phyloP scores from a whole-genome alignment of 2,888 invertebrate genomes.

The Drosophila neutralis region DNA sequence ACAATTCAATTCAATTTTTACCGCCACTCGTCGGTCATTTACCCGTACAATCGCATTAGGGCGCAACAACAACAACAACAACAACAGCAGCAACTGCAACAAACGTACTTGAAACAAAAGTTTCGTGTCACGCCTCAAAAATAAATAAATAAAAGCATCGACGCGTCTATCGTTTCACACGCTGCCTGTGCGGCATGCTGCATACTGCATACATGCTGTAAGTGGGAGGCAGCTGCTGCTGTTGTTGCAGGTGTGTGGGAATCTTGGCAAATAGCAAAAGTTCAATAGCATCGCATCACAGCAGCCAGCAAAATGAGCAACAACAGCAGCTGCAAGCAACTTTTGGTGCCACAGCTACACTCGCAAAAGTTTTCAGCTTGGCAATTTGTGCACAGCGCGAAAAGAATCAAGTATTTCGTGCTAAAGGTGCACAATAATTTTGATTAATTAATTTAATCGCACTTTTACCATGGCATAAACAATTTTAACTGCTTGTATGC shows the following conservation, averaged over 20 bases:
- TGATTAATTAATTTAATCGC: background rate
- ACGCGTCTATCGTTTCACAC: slow-evolving; percentile 67
- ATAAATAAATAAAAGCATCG: slow-evolving; percentile 29
- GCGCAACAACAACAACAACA: slow-evolving; percentile 33
- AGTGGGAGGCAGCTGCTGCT: slow-evolving; percentile 23
- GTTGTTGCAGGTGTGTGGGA: slow-evolving; percentile 75
- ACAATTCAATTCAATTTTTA: slow-evolving; percentile 73
- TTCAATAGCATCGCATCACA: slow-evolving; percentile 70
- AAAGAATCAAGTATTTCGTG: background rate
- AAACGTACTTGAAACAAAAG: slow-evolving; percentile 75
- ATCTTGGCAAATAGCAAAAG: slow-evolving; percentile 80
- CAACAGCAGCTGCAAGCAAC: slow-evolving; percentile 28
- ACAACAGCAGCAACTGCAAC: slow-evolving; percentile 9
- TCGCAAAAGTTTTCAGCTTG: slow-evolving; percentile 14
- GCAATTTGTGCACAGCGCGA: background rate
- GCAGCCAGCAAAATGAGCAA: slow-evolving; percentile 16
- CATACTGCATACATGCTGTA: slow-evolving; percentile 5
- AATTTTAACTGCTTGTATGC: background rate
- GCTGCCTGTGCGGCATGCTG: slow-evolving; percentile 60
- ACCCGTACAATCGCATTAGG: slow-evolving; percentile 62
- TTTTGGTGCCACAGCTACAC: slow-evolving; percentile 29
- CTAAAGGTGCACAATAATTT: background rate
- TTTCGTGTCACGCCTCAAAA: slow-evolving; percentile 76
- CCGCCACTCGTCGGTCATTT: slow-evolving; percentile 71
- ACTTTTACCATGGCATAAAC: background rate